Evolutionary conservation across 2,888 invertebrate species (phyloP).

Genomic region (Ptilodon capucinus): DNA sequence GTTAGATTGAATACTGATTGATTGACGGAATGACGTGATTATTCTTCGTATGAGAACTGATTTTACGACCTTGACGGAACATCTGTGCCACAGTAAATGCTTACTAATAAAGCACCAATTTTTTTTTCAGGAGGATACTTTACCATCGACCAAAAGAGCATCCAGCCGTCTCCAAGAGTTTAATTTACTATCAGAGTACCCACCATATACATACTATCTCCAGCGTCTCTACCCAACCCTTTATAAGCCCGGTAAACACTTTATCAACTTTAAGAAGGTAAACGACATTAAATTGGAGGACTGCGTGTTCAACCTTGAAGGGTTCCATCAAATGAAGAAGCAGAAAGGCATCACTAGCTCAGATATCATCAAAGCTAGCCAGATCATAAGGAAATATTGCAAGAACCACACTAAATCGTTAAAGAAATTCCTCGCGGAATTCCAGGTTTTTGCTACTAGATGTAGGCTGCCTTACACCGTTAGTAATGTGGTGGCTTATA

Average conservation of each 20-base stretch:
- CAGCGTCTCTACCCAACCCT: slow-evolving; percentile 44
- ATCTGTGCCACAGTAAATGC: too few species aligned
- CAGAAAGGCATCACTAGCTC: slow-evolving; percentile 36
- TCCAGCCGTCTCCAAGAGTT: slow-evolving; percentile 54
- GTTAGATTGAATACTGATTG: too few species aligned
- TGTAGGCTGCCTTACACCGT: slow-evolving; percentile 42
- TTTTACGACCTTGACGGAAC: too few species aligned
- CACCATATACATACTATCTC: slow-evolving; percentile 47
- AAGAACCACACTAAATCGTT: slow-evolving; percentile 38
- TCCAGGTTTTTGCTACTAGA: slow-evolving; percentile 41
- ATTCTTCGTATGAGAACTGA: too few species aligned
- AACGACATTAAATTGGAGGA: slow-evolving; percentile 32
- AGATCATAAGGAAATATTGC: slow-evolving; percentile 53
- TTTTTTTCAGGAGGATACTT: slow-evolving; percentile 49
- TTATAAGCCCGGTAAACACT: slow-evolving; percentile 35
- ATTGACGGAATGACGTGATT: too few species aligned
- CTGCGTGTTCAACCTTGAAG: slow-evolving; percentile 43
- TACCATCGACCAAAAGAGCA: slow-evolving; percentile 42
- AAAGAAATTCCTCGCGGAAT: slow-evolving; percentile 42
- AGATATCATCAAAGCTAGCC: slow-evolving; percentile 50
- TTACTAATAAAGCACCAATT: too few species aligned
- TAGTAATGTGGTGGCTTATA: slow-evolving; percentile 45
- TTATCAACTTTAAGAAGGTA: slow-evolving; percentile 30
- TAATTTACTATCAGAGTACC: slow-evolving; percentile 44
- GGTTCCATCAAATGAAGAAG: slow-evolving; percentile 36